These are phyloP conservation scores for Panthera tigris DNA, from an alignment of 2,113 vertebrate genomes.

Conservation along the genomic window DNA sequence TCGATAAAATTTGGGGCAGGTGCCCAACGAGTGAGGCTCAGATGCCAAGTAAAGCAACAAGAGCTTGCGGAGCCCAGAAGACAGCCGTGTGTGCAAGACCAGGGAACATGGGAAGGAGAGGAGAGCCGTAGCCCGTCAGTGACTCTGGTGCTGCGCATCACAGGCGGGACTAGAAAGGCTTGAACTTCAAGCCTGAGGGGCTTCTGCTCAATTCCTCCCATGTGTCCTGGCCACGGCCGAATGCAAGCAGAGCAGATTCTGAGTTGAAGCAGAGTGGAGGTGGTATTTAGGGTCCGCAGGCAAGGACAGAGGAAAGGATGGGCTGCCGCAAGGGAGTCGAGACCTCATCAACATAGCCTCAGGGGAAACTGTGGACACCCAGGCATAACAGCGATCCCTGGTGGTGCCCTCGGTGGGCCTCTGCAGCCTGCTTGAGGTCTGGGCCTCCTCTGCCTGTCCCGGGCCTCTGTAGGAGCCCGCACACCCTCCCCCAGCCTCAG, in stretches of 20 bases:
- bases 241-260: neutral
- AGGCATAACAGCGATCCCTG: no score
- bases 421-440: neutral
- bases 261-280: no score
- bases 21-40: neutral
- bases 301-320: neutral
- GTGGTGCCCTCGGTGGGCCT: neutral
- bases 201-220: neutral
- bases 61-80: neutral
- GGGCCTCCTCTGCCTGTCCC: neutral
- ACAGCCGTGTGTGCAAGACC: neutral
- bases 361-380: neutral
- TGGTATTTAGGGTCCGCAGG: neutral
- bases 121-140: fast-evolving
- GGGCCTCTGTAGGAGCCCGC: neutral
- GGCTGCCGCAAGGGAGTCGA: neutral
- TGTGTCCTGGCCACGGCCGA: neutral
- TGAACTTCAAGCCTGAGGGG: neutral
- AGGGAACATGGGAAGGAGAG: neutral
- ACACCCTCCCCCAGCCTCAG: neutral
- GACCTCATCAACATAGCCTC: neutral
- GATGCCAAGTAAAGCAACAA: neutral
- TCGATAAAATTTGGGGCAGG: neutral
- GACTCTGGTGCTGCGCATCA: neutral
- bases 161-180: neutral